Conservation (phyloP, 2,113 vertebrate species). For the Phyllostomus discolor region DNA sequence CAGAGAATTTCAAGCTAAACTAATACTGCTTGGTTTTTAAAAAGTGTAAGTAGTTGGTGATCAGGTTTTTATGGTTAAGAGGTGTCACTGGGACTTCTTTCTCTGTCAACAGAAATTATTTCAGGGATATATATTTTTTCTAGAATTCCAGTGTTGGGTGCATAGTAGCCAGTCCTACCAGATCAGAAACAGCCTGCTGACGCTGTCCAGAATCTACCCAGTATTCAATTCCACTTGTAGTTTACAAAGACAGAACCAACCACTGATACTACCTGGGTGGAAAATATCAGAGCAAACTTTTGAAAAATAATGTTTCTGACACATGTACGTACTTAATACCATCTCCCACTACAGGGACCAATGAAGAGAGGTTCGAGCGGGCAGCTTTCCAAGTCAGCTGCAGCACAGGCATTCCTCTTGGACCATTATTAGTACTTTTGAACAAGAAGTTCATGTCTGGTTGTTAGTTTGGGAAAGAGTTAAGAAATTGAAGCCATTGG, state of each 20-base stretch:
- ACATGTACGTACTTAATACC: conserved; percentile 43
- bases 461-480: neutral
- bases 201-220: conserved; percentile 30
- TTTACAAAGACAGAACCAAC: conserved; percentile 47
- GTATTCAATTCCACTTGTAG: neutral
- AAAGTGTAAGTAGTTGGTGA: conserved; percentile 58
- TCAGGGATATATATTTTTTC: conserved; percentile 35
- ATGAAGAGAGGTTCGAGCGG: neutral
- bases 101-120: conserved; percentile 67
- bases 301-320: conserved; percentile 55
- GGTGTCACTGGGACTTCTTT: conserved; percentile 48
- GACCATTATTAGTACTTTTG: neutral
- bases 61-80: conserved; percentile 57
- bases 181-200: neutral
- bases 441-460: conserved; percentile 1
- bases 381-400: neutral
- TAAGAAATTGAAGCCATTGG: neutral
- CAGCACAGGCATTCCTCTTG: neutral
- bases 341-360: conserved; percentile 26
- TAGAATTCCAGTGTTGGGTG: conserved; percentile 1
- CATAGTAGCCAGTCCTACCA: neutral
- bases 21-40: conserved; percentile 65
- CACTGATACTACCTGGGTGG: neutral
- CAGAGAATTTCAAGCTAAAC: conserved; percentile 80
- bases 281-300: conserved; percentile 44